These are phyloP conservation scores for Electrophaes corylata DNA, from an alignment of 2,888 invertebrate species.

Conservation along the genomic window DNA sequence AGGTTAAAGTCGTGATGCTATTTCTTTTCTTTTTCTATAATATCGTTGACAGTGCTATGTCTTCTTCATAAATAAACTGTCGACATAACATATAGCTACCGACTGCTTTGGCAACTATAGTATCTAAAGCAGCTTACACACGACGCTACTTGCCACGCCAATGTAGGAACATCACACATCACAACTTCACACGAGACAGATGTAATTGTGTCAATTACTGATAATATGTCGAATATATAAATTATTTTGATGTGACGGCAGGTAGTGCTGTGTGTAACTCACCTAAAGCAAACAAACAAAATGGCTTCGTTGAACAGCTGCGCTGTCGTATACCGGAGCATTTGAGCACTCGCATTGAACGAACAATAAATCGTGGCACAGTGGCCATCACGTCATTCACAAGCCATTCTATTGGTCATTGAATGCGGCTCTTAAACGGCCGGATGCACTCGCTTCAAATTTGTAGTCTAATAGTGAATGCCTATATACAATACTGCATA, in stretches of 20 bases:
- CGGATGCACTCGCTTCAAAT: constrained; percentile 11
- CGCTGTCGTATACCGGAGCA: neutral
- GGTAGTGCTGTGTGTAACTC: neutral
- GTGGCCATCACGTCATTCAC: constrained; percentile 25
- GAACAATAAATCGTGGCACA: constrained; percentile 21
- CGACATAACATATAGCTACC: neutral
- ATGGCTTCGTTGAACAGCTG: neutral
- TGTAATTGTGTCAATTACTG: neutral
- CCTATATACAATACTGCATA: neutral
- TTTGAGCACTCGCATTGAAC: constrained; percentile 12
- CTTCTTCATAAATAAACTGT: neutral
- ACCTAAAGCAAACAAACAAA: neutral
- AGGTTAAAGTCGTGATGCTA: no score
- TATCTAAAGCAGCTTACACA: neutral
- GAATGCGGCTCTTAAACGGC: constrained; percentile 11
- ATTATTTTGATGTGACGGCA: neutral
- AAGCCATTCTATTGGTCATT: constrained; percentile 24
- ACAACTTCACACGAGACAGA: neutral
- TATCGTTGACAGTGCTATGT: neutral
- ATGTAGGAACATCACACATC: neutral
- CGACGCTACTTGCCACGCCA: neutral
- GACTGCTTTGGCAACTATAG: neutral
- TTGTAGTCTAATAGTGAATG: constrained; percentile 6
- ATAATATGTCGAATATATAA: neutral
- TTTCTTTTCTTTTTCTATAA: no score